Base-by-base conservation (phyloP, 1,140 invertebrate species). In the Drosophila guanche region DNA sequence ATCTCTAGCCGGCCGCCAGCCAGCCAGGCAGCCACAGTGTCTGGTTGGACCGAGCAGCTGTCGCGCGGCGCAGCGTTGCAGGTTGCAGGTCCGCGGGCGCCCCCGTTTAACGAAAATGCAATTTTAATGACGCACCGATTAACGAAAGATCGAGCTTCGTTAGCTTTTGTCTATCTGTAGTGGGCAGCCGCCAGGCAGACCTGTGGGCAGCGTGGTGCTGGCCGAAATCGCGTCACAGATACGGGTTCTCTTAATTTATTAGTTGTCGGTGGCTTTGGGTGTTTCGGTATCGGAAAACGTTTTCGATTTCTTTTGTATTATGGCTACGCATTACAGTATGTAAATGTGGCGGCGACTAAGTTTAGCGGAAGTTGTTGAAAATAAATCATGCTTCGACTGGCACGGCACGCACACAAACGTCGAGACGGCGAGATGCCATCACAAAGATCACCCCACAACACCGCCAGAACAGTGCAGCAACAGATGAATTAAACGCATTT, bases 61-160 rank as follows among this genome's bases (percentile, higher is more conserved):
- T 37, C 40, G 50, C 14, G 59, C 12, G 27, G 50, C 14, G 59
- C 12, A 27, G 42, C 25, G 41, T 58, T 33, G 46, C 29, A 41
- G n/a, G 63, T 48, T 58, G 69, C 46, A 60, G 50, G 76, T 56
- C 51, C 54, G 76, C 61, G 72, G 69, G 81, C 67, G 33, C 33
- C 33, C 33, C 63, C 66, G 72, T 80, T 86, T 68, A 86, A 61
- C 65, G 62, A 85, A 85, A 79, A 86, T 85, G 81, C 81, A 86
- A 88, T 86, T 88, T 85, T 86, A 86, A 86, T 86, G 81, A 80
- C 83, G 81, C 61, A 74, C 57, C 61, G 69, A 76, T 70, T 80
- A 85, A 62, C 71, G 62, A 67, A 80, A 68, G 57, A 59, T 43
- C 53, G 57, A 84, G 51, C 48, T 58, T 57, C 50, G 40, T 45